Percentiles rank a stretch among this genome's conserved stretches.
phyloP scores from a whole-genome alignment of 2,797 vertebrate genomes.

The Ceryle rudis region DNA sequence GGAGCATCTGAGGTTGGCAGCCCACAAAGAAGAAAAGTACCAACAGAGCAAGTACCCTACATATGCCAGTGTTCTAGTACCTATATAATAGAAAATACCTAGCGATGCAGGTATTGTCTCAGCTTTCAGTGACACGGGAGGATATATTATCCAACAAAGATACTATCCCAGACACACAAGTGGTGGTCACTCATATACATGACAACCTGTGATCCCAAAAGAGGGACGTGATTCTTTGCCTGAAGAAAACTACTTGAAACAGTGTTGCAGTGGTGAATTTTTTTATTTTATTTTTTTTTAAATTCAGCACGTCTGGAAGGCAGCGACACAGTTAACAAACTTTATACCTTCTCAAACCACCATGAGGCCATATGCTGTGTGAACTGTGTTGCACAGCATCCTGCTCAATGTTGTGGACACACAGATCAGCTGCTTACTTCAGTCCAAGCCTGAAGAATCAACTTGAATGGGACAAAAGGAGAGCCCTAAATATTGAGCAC shows the following conservation, averaged over 20 bases:
- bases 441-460: neutral
- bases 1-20: neutral
- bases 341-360: neutral
- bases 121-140: neutral
- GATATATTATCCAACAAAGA: neutral
- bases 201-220: neutral
- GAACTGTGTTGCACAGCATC: neutral
- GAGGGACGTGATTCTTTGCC: fast-evolving
- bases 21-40: neutral
- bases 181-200: neutral
- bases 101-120: neutral
- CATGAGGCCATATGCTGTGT: neutral
- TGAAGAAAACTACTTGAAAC: neutral
- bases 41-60: neutral
- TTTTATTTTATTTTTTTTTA: neutral
- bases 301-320: neutral
- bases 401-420: neutral
- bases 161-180: neutral
- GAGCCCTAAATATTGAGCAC: fast-evolving
- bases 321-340: neutral
- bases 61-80: neutral
- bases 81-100: neutral
- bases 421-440: neutral
- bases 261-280: fast-evolving
- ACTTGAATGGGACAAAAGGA: neutral